Evolutionary conservation across 1,140 invertebrate genomes (phyloP), one percentile per base, ranked within the genome.

Genomic region (Cyclina sinensis): DNA sequence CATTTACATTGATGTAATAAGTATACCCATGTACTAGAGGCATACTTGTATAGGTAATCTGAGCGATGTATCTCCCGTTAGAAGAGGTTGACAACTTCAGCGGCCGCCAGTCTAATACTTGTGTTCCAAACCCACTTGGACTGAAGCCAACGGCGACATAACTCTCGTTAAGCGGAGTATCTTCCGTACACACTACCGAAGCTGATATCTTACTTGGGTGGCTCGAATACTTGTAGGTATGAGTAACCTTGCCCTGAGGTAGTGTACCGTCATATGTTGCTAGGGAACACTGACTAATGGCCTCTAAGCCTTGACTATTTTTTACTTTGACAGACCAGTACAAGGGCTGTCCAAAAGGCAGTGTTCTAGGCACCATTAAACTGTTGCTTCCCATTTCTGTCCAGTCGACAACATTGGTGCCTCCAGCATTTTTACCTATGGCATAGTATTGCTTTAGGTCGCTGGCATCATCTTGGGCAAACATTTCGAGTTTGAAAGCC

Each of bases 61-160:
- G 43, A 27, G 70, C 43, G 24, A 37, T 46, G 32, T 85, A 85
- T 24, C 83, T 70, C 27, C 43, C 37, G 73, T 85, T 1, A 30
- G 62, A 2, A 57, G 83, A 85, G 32, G 74, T 46, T 12, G 59
- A 68, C 16, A 85, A 14, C 24, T 39, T 43, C 43, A 43, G 43
- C 14, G 14, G 4, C 14, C 76, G 62, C 70, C 83, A 85, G 12
- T 51, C 68, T 12, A 62, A 51, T 76, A 85, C 54, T 54, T 85
- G 83, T 32, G 65, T 39, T 11, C 83, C 83, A 51, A 37, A 85
- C 35, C 76, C 27, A n/a, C 83, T 70, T 1, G 83, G 83, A 43
- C 83, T 85, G 30, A 76, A 85, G 0, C 83, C 83, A n/a, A 85
- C 46, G 24, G 83, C 83, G 24, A 76, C 43, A 46, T 85, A 85